Conservation (phyloP, 2,888 invertebrate genomes). For the Digitonthophagus gazella region DNA sequence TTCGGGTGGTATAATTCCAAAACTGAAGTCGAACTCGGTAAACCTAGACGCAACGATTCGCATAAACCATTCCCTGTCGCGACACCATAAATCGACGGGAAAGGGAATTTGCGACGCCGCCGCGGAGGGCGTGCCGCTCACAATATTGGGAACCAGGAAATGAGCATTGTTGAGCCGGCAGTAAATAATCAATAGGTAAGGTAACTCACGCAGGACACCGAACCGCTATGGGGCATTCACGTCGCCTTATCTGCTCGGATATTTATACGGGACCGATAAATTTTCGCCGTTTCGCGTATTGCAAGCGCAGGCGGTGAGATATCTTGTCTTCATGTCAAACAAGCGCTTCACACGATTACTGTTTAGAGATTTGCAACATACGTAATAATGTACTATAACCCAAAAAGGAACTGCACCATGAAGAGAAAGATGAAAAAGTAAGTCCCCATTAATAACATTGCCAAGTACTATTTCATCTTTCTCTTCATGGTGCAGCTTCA, state of each 20-base stretch:
- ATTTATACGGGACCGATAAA: slow-evolving; percentile 10
- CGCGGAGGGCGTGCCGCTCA: neutral
- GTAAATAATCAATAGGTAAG: slow-evolving; percentile 4
- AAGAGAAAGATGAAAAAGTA: too few species aligned
- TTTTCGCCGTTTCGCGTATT: neutral
- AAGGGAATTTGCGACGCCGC: neutral
- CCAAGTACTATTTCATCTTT: too few species aligned
- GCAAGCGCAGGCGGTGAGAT: neutral
- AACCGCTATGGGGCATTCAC: slow-evolving; percentile 1
- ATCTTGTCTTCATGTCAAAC: neutral
- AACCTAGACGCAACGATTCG: neutral
- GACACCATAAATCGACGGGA: neutral
- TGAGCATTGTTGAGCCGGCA: slow-evolving; percentile 8
- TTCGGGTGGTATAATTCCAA: neutral
- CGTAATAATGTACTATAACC: too few species aligned
- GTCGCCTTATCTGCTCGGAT: slow-evolving; percentile 3
- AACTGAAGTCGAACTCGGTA: neutral
- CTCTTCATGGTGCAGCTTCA: too few species aligned
- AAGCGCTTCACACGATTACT: neutral
- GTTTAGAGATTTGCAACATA: too few species aligned
- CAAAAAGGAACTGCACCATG: too few species aligned
- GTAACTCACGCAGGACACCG: neutral
- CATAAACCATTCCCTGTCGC: neutral
- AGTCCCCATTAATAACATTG: too few species aligned
- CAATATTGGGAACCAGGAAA: slow-evolving; percentile 13